These are phyloP conservation scores for Hydraecia micacea DNA, from an alignment of 2,888 invertebrate genomes.

Conservation along the genomic window DNA sequence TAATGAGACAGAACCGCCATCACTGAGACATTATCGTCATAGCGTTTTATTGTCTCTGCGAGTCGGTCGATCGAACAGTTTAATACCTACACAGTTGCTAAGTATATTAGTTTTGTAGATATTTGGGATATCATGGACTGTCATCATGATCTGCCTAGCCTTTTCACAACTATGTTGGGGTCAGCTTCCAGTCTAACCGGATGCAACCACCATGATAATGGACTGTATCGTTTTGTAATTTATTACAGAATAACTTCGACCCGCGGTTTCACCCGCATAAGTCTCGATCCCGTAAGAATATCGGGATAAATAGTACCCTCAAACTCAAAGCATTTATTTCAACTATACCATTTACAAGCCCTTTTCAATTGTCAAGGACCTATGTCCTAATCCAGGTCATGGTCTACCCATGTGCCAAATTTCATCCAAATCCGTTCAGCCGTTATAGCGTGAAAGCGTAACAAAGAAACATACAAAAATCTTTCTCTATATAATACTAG, in stretches of 20 bases:
- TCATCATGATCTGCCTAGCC: too few species aligned
- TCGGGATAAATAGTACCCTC: not conserved
- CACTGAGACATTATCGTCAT: conserved; percentile 26
- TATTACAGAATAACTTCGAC: not conserved
- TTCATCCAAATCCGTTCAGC: not conserved
- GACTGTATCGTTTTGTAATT: not conserved
- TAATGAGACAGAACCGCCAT: conserved; percentile 49
- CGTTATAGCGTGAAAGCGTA: not conserved
- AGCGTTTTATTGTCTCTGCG: conserved; percentile 40
- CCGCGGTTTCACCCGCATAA: not conserved
- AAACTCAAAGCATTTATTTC: too few species aligned
- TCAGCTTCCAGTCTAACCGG: too few species aligned
- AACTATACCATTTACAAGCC: too few species aligned
- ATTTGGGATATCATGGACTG: not conserved
- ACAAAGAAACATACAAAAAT: not conserved
- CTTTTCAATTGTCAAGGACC: too few species aligned
- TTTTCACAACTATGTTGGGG: too few species aligned
- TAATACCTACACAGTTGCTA: not conserved
- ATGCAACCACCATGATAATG: too few species aligned
- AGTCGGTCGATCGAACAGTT: conserved; percentile 37
- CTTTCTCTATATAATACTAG: too few species aligned
- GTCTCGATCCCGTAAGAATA: not conserved
- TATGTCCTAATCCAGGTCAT: not conserved
- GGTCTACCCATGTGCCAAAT: not conserved
- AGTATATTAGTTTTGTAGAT: not conserved